These are phyloP conservation scores for Pluvialis apricaria DNA, from an alignment of 2,113 vertebrate genomes.

Conservation along the genomic window DNA sequence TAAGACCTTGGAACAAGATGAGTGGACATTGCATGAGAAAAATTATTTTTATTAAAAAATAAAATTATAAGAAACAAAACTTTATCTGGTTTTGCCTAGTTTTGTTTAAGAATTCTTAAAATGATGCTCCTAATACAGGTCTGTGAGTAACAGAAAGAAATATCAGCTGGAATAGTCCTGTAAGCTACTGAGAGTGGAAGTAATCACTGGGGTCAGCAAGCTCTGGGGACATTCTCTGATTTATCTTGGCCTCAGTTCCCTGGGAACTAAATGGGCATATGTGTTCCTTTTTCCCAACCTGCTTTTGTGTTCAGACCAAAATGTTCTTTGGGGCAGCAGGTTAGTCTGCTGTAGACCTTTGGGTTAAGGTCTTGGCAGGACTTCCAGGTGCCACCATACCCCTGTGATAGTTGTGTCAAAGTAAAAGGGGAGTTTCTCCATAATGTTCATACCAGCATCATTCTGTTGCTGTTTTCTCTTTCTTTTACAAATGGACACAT, in stretches of 20 bases:
- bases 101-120: background rate
- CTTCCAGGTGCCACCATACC: background rate
- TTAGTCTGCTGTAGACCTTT: background rate
- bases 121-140: background rate
- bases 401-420: background rate
- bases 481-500: background rate
- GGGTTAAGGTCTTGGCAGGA: background rate
- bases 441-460: background rate
- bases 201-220: background rate
- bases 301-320: background rate
- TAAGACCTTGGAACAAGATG: background rate
- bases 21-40: background rate
- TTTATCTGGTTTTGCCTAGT: background rate
- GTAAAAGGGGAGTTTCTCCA: background rate
- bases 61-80: background rate
- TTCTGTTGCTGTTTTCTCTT: background rate
- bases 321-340: background rate
- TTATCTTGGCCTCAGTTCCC: background rate
- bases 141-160: background rate
- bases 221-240: background rate
- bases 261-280: background rate
- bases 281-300: background rate
- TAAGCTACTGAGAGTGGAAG: background rate
- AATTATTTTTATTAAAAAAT: background rate
- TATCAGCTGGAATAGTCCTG: background rate